Evolutionary conservation across 2,888 invertebrate genomes (phyloP).

Genomic region (Tribolium freemani): DNA sequence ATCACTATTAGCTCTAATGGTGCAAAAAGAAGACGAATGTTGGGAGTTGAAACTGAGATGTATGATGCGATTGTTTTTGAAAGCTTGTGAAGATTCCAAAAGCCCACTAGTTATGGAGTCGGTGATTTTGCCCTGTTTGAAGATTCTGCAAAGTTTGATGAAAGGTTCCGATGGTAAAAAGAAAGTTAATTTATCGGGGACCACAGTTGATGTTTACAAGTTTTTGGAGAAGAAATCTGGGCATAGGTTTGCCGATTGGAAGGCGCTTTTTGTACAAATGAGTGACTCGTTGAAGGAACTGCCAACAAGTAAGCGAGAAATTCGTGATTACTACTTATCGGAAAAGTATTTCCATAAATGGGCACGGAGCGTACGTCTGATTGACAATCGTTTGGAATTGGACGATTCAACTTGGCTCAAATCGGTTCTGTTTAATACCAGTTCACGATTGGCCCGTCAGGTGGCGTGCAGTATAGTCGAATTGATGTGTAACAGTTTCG

Average conservation of each 20-base stretch:
- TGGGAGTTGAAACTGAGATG: constrained; percentile 94
- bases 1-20: constrained; percentile 86
- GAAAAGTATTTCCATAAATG: constrained; percentile 85
- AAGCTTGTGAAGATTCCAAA: constrained; percentile 81
- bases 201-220: constrained; percentile 79
- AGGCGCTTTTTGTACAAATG: constrained; percentile 73
- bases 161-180: constrained; percentile 72
- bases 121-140: constrained; percentile 92
- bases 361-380: constrained; percentile 67
- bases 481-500: constrained; percentile 80
- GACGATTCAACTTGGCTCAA: constrained; percentile 88
- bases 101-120: constrained; percentile 92
- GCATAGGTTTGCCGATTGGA: constrained; percentile 82
- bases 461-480: constrained; percentile 92
- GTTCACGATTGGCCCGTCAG: constrained; percentile 89
- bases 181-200: constrained; percentile 60
- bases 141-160: constrained; percentile 89
- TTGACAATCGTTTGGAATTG: constrained; percentile 72
- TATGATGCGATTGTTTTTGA: constrained; percentile 89
- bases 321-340: constrained; percentile 73
- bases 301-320: constrained; percentile 56
- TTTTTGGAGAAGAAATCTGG: constrained; percentile 81
- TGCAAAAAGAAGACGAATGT: constrained; percentile 93
- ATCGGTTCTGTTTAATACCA: constrained; percentile 92
- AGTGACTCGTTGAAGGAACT: constrained; percentile 57